Base-by-base conservation (phyloP, 1,140 invertebrate genomes). In the Temnothorax nylanderi region DNA sequence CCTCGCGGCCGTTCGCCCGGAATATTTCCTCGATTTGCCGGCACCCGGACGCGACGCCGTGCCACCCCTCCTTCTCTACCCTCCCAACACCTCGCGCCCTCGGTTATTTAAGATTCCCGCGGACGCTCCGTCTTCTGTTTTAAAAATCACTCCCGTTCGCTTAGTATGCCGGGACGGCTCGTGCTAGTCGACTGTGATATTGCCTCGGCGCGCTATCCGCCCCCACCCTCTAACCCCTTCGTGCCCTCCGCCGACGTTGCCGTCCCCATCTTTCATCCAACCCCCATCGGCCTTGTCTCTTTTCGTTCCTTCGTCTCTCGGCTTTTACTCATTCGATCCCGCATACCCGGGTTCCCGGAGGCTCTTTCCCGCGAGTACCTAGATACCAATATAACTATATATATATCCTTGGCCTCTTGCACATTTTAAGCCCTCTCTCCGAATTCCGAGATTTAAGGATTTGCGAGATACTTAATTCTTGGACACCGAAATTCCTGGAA, bases 131-230 rank as follows among this genome's bases (percentile, higher is more conserved):
- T 93, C 88, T 71, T 92, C 89, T 91, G 86, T 92, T 93, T 93
- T 92, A 92, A 92, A 92, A 93, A 92, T 93, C 91, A 93, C 91
- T 91, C 84, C 67, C 54, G 72, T 69, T 56, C 89, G 88, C 88
- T 92, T 93, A 92, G 92, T 93, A 92, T 92, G 92, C 92, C 86
- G 85, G 44, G 74, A 87, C 49, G 74, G 60, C 67, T 87, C 81
- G 87, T 62, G 91, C 88, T 92, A 93, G 91, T 92, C 89, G 90
- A 92, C 90, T 93, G 93, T 93, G 92, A 93, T 93, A 93, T 93
- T 93, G 91, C 91, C 85, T 91, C 65, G 80, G 60, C 85, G 81
- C 77, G 51, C 67, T 87, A 44, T 37, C 16, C 34, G 7, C 44
- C n/a, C 77, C 72, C 41, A 0, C 69, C 54, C 18, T 13, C 76